phyloP scores from a whole-genome alignment of 2,888 invertebrate species.

The Thymelicus acteon region DNA sequence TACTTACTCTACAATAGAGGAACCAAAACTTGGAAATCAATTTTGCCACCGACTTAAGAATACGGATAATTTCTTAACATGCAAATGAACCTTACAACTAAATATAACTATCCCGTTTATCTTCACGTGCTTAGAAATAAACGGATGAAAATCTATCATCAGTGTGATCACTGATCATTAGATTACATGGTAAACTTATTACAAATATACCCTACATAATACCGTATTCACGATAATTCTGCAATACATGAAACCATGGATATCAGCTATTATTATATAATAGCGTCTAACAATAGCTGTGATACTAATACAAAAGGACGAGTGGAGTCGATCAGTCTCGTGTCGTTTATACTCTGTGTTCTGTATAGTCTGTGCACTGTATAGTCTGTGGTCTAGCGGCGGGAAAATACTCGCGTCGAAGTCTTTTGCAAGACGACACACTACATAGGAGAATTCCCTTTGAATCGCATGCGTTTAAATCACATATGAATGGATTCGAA shows the following conservation, averaged over 20 bases:
- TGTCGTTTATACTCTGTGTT: slow-evolving; percentile 2
- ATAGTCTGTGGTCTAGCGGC: neutral
- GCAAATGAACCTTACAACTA: too few relatives aligned
- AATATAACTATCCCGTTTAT: too few relatives aligned
- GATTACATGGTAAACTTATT: neutral
- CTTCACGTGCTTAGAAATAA: too few relatives aligned
- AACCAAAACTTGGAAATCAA: too few relatives aligned
- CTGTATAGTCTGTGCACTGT: neutral
- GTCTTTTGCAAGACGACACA: slow-evolving; percentile 32
- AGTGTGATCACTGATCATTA: too few relatives aligned
- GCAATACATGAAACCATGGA: neutral
- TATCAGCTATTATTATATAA: slow-evolving; percentile 11
- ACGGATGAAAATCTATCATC: too few relatives aligned
- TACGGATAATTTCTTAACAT: too few relatives aligned
- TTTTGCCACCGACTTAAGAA: too few relatives aligned
- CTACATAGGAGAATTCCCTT: slow-evolving; percentile 4
- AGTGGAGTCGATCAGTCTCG: slow-evolving; percentile 12
- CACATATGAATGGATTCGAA: neutral
- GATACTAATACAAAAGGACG: slow-evolving; percentile 15
- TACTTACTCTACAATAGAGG: too few relatives aligned
- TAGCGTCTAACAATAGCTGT: neutral
- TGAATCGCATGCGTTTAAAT: neutral
- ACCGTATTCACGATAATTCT: neutral
- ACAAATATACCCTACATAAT: neutral
- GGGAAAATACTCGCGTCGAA: slow-evolving; percentile 31